Base-by-base conservation (phyloP, 2,888 invertebrate species). In the Drosophila setosimentum region DNA sequence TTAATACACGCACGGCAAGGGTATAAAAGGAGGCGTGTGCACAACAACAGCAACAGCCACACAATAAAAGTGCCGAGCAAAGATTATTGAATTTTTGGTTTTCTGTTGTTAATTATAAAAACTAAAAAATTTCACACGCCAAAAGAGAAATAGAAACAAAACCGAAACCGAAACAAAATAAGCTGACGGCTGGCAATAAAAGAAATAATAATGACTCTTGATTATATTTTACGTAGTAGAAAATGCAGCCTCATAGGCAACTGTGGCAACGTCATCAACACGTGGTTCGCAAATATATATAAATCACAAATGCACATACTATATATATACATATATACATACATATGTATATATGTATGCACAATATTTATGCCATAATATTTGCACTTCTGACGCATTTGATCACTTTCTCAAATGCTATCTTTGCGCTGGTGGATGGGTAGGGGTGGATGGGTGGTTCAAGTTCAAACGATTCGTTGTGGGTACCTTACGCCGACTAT, bases 201-300 rank as follows among this genome's bases (percentile, higher is more conserved):
- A 60, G 64, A 73, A 78, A 16, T 21, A 30, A 51, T 57, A 80
- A 80, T 83, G 85, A 84, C 85, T 85, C 68, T 87, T 82, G 87
- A 84, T 84, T 84, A 79, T 79, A 78, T 74, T 78, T 74, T 59
- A 45, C 54, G 68, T 33, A 58, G 55, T 42, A 27, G 32, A 54
- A 70, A 59, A 45, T 69, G 70, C 70, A 55, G 40, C 24, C 60
- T 78, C 71, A 70, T 67, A 40, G 42, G 21, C 62, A 53, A 49
- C 42, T 58, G 32, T 30, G 53, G 66, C 70, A 65, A 74, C 85
- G 85, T 89, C 88, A 87, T 76, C 55, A 76, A 87, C 87, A 85
- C 87, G 89, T 84, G 89, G 82, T 65, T 8, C 37, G 30, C 29
- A 32, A 30, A 27, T 27, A 27, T 33, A 50, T 29, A n/a, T 24